Percentiles rank a stretch among this genome's conserved stretches.
Conservation (phyloP, 2,888 invertebrate genomes). For the Spisula solida region DNA sequence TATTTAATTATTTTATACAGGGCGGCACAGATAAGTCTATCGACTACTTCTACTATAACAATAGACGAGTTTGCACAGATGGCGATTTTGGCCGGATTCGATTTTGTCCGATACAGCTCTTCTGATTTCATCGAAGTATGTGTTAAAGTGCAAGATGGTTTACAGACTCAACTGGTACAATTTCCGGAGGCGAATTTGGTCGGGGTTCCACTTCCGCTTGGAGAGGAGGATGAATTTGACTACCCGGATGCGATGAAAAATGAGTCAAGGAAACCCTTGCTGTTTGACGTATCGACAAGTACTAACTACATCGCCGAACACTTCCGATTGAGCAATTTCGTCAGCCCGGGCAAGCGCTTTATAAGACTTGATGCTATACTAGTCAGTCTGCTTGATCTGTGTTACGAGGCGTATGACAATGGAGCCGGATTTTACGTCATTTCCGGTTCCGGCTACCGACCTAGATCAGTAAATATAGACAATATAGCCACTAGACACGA, state of each 20-base stretch:
- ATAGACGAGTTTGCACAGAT: conserved; percentile 50
- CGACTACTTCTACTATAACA: conserved; percentile 34
- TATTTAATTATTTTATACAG: conserved; percentile 37
- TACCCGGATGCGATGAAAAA: conserved; percentile 53
- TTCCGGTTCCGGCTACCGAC: conserved; percentile 69
- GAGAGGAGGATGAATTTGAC: conserved; percentile 64
- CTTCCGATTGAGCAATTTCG: conserved; percentile 62
- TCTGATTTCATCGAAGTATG: conserved; percentile 67
- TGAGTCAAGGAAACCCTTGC: conserved; percentile 63
- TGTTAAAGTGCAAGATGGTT: conserved; percentile 72
- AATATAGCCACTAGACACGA: conserved; percentile 69
- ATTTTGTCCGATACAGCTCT: conserved; percentile 60
- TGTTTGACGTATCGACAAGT: conserved; percentile 65
- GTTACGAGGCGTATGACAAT: conserved; percentile 59
- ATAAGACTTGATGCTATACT: conserved; percentile 71
- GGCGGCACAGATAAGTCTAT: conserved; percentile 48
- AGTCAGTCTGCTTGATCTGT: conserved; percentile 69
- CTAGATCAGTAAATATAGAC: conserved; percentile 68
- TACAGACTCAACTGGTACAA: conserved; percentile 62
- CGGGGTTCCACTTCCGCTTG: conserved; percentile 65
- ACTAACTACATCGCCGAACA: conserved; percentile 58
- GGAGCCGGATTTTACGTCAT: conserved; percentile 58
- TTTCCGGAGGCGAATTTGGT: conserved; percentile 66
- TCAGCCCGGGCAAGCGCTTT: conserved; percentile 66
- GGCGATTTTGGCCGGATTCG: conserved; percentile 74